Base-by-base conservation (phyloP, 2,888 invertebrate genomes). In the Aplocera efformata region DNA sequence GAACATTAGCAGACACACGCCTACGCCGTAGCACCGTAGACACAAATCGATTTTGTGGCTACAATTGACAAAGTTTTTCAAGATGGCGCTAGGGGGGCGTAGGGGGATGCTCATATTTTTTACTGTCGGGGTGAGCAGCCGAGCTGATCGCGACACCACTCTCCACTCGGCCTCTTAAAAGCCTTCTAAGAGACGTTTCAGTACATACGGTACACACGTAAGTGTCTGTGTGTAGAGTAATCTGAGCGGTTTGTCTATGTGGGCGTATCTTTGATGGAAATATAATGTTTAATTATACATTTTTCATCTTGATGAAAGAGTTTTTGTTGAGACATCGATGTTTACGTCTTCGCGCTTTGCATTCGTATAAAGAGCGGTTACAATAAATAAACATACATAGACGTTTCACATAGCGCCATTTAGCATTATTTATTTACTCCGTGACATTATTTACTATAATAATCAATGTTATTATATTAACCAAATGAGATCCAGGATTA, bases 51-150 rank as follows among this genome's bases (percentile, higher is more conserved):
- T 85, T 17, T 75, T 80, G 79, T 80, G 79, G 84, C 82, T 83
- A 78, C 55, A 55, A 83, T 78, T 85, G 86, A 83, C 83, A 83
- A 84, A 84, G 75, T 83, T 84, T 84, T 84, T 81, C 84, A 84
- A 84, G 84, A 84, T 84, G 84, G 84, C 84, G 83, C 67, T 62
- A 53, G 57, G 67, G 63, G 63, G 66, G 63, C 58, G 58, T 50
- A 62, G 72, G 73, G 79, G 75, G 84, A 84, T 84, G 80, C 81
- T 84, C 85, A 86, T 84, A 88, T 88, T 86, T 88, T 86, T 88
- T 86, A 85, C 85, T 85, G 86, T 88, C 86, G 79, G 88, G 88
- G 82, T 86, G 88, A 84, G 86, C 86, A 86, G 66, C 77, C 76
- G 66, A 86, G 88, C 86, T 79, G 81, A 88, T 86, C 88, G 86